Evolutionary conservation across 2,113 vertebrate genomes (phyloP).

Genomic region (Arizona elegans): DNA sequence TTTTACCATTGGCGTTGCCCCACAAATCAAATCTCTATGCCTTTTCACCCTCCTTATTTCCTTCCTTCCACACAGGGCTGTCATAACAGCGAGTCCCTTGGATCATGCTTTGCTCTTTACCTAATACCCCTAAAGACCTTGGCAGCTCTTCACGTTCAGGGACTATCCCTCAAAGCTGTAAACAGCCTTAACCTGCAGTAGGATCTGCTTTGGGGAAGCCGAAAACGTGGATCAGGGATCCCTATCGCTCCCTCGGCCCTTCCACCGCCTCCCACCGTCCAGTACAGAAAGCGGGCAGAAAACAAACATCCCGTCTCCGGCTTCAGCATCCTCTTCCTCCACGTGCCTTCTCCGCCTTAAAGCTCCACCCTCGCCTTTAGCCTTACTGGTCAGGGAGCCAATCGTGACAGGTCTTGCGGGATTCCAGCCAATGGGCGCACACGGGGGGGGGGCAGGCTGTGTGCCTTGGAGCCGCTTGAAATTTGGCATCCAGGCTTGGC

Average conservation of each 20-base stretch:
- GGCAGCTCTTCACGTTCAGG: background rate
- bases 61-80: background rate
- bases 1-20: background rate
- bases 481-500: background rate
- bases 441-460: background rate
- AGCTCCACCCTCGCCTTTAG: background rate
- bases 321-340: accelerated
- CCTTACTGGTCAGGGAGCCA: background rate
- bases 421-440: conserved; percentile 18
- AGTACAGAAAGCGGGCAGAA: background rate
- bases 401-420: conserved; percentile 34
- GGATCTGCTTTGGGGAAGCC: background rate
- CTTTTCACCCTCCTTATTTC: background rate
- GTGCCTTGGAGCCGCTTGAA: background rate
- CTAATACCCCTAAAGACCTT: background rate
- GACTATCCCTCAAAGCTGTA: background rate
- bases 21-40: background rate
- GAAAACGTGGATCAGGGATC: background rate
- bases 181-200: background rate
- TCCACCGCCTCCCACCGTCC: too few species aligned
- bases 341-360: background rate
- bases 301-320: background rate
- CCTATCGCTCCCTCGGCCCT: background rate
- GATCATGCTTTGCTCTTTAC: background rate
- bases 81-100: background rate